Evolutionary conservation across 2,113 vertebrate genomes (phyloP).

Genomic region (Myocastor coypus): DNA sequence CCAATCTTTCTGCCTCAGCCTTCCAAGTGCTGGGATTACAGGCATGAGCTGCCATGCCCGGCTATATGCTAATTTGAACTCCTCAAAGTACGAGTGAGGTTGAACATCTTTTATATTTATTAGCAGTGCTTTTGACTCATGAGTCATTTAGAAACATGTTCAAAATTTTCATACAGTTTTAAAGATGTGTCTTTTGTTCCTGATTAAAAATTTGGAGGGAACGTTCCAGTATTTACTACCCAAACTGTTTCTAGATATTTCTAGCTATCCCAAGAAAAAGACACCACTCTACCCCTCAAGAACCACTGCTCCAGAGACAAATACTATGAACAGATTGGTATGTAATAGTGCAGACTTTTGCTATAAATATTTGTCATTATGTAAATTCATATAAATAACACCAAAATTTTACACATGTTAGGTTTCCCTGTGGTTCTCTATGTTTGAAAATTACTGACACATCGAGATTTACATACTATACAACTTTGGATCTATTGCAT

Average conservation of each 20-base stretch:
- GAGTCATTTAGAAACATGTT: slow-evolving; percentile 40
- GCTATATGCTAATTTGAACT: not conserved
- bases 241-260: not conserved
- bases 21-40: too few relatives aligned
- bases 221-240: slow-evolving; percentile 1
- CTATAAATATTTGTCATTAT: not conserved
- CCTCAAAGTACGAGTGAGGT: slow-evolving; percentile 35
- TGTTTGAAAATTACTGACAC: not conserved
- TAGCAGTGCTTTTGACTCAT: not conserved
- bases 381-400: not conserved
- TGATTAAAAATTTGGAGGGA: slow-evolving; percentile 20
- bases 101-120: slow-evolving; percentile 26
- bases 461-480: not conserved
- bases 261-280: not conserved
- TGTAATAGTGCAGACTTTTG: not conserved
- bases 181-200: slow-evolving; percentile 6
- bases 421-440: not conserved
- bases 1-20: too few relatives aligned
- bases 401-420: not conserved
- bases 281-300: not conserved
- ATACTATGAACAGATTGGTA: not conserved
- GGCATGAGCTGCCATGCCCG: too few relatives aligned
- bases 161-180: slow-evolving; percentile 44
- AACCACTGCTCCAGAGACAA: not conserved
- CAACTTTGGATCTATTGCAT: not conserved